Base-by-base conservation (phyloP, 2,888 invertebrate genomes). In the Cryptocephalus moraei region DNA sequence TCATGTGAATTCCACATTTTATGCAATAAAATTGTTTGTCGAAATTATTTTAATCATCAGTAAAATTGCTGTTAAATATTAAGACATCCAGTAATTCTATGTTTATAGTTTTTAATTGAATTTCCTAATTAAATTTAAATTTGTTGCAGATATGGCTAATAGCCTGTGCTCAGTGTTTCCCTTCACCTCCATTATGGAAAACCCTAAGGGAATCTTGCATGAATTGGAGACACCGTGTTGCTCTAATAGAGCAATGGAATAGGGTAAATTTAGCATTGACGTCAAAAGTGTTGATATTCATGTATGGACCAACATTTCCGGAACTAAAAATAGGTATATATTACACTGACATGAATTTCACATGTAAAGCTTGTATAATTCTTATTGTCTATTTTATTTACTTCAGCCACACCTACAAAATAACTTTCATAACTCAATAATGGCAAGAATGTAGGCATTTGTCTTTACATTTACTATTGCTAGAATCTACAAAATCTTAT, bases 181-280 rank as follows among this genome's bases (percentile, higher is more conserved):
- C 96, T 1, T 86, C 93, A 4, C 96, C 96, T 8, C 89, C 93
- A 1, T 74, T 95, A 55, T 96, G 95, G 95, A 91, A 93, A 68
- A 95, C 95, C 0, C 74, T 96, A 52, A 80, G 91, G 59, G 92
- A 93, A 71, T 89, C 92, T 62, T 93, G 93, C 69, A 79, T 86
- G 61, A 84, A 87, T 62, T 96, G 96, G 95, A 79, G 96, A 9
- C 96, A 97, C 74, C 84, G 95, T 50, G 81, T 91, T 50, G 91
- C 93, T 33, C 77, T 97, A 8, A 82, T 95, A 31, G 89, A 91
- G 67, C 95, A 96, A 65, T 95, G 95, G 95, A 89, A 92, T 71
- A 81, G 92, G 52, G 90, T 93, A 33, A 94, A 92, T 69, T 77
- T 93, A 43, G 87, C 89, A 1, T 77, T 96, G 49, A 94, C 94